Percentiles rank a stretch among this genome's conserved stretches.
phyloP scores from a whole-genome alignment of 2,797 vertebrate genomes.

The Cynopterus sphinx region DNA sequence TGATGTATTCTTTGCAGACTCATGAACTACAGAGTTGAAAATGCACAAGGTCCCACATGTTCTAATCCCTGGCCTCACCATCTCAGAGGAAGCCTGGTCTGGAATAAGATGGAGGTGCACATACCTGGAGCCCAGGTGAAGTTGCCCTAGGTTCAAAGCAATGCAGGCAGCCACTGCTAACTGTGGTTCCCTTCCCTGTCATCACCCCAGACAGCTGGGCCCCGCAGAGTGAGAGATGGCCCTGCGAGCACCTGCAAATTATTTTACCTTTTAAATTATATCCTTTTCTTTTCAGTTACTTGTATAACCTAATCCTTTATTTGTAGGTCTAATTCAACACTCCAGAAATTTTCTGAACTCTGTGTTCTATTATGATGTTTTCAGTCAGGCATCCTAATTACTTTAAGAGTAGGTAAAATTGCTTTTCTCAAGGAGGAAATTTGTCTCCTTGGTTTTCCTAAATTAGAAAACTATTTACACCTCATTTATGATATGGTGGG shows the following conservation, averaged over 20 bases:
- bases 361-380: background rate
- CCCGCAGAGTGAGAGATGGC: background rate
- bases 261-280: background rate
- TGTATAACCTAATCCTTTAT: background rate
- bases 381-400: background rate
- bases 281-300: background rate
- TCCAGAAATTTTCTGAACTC: background rate
- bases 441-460: background rate
- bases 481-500: background rate
- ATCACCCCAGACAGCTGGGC: accelerated
- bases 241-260: background rate
- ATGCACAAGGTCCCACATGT: too few species aligned
- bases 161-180: too few species aligned
- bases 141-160: background rate
- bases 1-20: background rate
- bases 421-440: background rate
- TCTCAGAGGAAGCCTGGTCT: background rate
- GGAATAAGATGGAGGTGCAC: background rate
- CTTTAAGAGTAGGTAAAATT: background rate
- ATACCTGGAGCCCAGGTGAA: background rate
- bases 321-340: background rate
- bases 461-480: conserved; percentile 37
- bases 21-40: background rate
- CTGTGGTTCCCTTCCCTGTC: background rate
- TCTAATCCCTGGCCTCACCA: background rate